Base-by-base conservation (phyloP, 2,797 vertebrate genomes). In the Enteromius thamalakanensis region DNA sequence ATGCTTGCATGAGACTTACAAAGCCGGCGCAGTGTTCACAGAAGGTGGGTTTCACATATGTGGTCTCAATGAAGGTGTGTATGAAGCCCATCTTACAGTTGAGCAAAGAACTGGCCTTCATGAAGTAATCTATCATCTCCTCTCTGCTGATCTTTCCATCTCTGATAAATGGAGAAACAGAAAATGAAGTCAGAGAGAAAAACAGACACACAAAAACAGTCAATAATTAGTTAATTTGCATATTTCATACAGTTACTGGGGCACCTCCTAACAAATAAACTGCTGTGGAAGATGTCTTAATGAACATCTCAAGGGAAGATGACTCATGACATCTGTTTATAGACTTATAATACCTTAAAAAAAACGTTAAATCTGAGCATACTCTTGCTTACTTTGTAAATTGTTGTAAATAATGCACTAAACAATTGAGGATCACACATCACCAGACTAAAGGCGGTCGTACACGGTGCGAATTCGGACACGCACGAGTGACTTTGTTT, bases 1-100 rank as follows among this genome's bases (percentile, higher is more conserved):
- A 34, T 67, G 17, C n/a, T 49, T 79, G 45, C 6, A 34, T 17
- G 45, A 78, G 90, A 90, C 97, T 97, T 91, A 98, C 97, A 87
- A 97, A 97, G 86, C 96, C 96, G 23, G 96, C 90, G 55, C 95
- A 97, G 92, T 94, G 95, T 81, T 96, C 93, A 17, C 96, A 97
- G 94, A 97, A 97, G 6, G 96, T 96, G 62, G 96, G 96, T 88
- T 96, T 97, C 83, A 96, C 96, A 80, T 97, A 96, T 76, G 96
- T 95, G 89, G 93, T 90, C 91, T 97, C 96, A 0, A 94, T 93
- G 86, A 97, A 97, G 26, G 92, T 92, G 87, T 97, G 96, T 86
- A 96, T 93, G 80, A 97, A 95, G 26, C 96, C 95, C 92, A 97
- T 94, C 89, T 97, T 97, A 85, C 94, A 95, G 94, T 96, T 96